Conservation (phyloP, 2,113 vertebrate species). For the Bujurquina vittata region DNA sequence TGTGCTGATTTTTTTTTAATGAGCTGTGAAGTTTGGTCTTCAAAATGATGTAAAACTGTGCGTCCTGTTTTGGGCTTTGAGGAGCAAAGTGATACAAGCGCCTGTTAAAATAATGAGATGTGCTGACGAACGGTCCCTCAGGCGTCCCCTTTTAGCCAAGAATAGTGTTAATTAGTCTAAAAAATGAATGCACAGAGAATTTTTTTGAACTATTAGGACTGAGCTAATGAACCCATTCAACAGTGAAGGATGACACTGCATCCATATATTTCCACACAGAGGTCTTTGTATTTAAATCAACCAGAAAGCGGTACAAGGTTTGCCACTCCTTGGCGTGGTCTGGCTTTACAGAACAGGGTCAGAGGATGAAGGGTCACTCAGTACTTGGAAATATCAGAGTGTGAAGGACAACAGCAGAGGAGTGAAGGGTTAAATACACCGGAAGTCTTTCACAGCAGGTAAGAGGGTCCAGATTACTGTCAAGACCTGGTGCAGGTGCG, state of each 20-base stretch:
- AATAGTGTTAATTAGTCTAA: not conserved
- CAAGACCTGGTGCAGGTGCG: slow-evolving; percentile 15
- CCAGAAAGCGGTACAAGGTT: slow-evolving; percentile 42
- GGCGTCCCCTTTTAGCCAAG: not conserved
- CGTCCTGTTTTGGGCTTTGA: not conserved
- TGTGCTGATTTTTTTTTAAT: not conserved
- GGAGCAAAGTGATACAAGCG: not conserved
- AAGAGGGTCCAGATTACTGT: not conserved
- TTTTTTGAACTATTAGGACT: not conserved
- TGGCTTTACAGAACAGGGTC: slow-evolving; percentile 22
- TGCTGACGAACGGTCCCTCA: slow-evolving; percentile 33
- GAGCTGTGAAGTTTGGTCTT: not conserved
- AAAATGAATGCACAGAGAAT: slow-evolving; percentile 28
- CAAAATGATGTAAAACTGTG: not conserved
- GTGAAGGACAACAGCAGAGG: slow-evolving; percentile 30
- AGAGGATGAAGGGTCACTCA: slow-evolving; percentile 56
- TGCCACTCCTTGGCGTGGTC: slow-evolving; percentile 54
- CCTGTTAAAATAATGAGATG: slow-evolving; percentile 26
- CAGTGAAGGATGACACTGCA: not conserved
- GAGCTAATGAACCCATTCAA: slow-evolving; percentile 24
- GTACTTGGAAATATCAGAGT: slow-evolving; percentile 38
- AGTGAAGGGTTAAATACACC: slow-evolving; percentile 41
- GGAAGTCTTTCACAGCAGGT: slow-evolving; percentile 44
- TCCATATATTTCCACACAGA: not conserved
- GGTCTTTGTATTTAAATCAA: slow-evolving; percentile 15